phyloP scores from a whole-genome alignment of 1,140 invertebrate species.

The Trissolcus basalis region DNA sequence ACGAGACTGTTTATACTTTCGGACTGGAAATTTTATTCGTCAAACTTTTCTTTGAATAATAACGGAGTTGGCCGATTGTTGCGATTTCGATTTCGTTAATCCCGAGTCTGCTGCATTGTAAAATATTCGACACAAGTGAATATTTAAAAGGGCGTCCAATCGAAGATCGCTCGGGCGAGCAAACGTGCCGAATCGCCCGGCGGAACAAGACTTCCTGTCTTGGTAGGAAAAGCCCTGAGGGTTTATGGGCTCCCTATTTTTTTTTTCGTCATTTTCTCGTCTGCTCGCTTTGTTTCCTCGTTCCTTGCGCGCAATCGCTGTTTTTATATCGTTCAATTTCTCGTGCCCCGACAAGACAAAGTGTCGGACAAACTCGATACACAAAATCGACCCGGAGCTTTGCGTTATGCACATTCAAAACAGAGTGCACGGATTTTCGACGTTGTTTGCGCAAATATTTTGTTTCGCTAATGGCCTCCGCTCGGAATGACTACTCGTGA shows the following conservation, averaged over 20 bases:
- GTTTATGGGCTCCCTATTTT: background rate
- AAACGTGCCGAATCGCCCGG: conserved; percentile 50
- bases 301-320: background rate
- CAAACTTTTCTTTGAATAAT: no score
- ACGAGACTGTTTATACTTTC: no score
- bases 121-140: background rate
- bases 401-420: conserved; percentile 36
- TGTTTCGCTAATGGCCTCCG: conserved; percentile 30
- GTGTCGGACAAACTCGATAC: conserved; percentile 32
- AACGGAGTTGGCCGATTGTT: no score
- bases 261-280: conserved; percentile 18
- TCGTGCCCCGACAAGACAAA: conserved; percentile 36
- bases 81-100: no score
- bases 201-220: conserved; percentile 31
- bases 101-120: no score
- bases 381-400: conserved; percentile 41
- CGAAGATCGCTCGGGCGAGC: conserved; percentile 34
- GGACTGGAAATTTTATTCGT: no score
- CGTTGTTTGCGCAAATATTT: conserved; percentile 37
- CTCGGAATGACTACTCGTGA: no score
- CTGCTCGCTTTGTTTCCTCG: conserved; percentile 2
- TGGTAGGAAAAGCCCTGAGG: conserved; percentile 16
- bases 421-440: conserved; percentile 30
- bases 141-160: conserved; percentile 29
- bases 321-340: conserved; percentile 45